Evolutionary conservation across 2,888 invertebrate genomes (phyloP), one percentile per base, ranked within the genome.

Genomic region (Athrips mouffetella): DNA sequence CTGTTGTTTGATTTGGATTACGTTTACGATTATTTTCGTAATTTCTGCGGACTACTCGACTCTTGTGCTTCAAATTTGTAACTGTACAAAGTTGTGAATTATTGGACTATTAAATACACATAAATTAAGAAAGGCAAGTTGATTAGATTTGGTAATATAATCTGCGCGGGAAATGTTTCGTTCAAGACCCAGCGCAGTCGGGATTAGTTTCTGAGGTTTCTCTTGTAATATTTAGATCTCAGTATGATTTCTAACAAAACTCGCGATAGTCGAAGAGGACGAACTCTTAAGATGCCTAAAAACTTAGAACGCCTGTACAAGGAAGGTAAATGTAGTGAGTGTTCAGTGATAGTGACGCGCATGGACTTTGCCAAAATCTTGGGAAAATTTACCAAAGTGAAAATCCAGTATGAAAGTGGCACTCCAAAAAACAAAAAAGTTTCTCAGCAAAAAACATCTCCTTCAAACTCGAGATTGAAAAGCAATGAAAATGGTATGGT

Each of bases 111-210:
- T n/a, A n/a, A 37, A n/a, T 20, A 16, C 18, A 37, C 11, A n/a
- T 1, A 6, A 10, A n/a, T 10, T 10, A 10, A 16, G n/a, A 16
- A 20, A n/a, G 10, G 5, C 3, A 37, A 8, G 8, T 15, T 20
- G 20, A 11, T 2, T 21, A 37, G 8, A 23, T 41, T n/a, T 42
- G 15, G 18, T 47, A 20, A 39, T 29, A 73, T 73, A 58, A 60
- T 63, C 73, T 84, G 84, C 86, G 89, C 89, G 89, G 89, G 89
- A 89, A 89, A 89, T 86, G 84, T 83, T n/a, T n/a, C n/a, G n/a
- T n/a, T n/a, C n/a, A n/a, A n/a, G n/a, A n/a, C n/a, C n/a, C n/a
- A n/a, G n/a, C n/a, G n/a, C n/a, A n/a, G n/a, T n/a, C n/a, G n/a
- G n/a, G n/a, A n/a, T n/a, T n/a, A n/a, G n/a, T n/a, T n/a, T n/a